Conservation (phyloP, 2,113 vertebrate genomes). For the Nettapus auritus region DNA sequence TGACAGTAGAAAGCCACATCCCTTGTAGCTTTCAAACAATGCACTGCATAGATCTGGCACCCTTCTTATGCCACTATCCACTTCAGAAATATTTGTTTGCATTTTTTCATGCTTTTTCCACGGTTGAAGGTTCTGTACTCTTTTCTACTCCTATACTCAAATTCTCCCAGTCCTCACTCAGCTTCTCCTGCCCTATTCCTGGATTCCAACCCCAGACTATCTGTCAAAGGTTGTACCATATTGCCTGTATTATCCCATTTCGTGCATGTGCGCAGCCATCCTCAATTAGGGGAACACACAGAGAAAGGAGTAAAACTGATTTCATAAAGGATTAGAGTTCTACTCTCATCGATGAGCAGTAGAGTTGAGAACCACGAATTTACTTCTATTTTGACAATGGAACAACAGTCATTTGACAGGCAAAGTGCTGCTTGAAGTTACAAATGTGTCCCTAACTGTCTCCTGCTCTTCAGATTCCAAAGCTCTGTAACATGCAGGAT, state of each 20-base stretch:
- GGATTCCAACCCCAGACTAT: background rate
- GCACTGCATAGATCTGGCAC: background rate
- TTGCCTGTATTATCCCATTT: background rate
- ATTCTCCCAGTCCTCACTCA: background rate
- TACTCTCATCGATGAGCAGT: background rate
- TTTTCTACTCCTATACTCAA: background rate
- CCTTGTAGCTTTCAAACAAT: background rate
- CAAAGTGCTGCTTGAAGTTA: background rate
- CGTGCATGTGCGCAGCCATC: background rate
- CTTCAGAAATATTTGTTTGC: background rate
- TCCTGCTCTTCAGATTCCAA: background rate
- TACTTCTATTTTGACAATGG: background rate
- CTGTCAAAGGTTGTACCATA: background rate
- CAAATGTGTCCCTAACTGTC: background rate
- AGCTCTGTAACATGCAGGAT: fast-evolving
- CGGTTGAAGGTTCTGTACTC: background rate
- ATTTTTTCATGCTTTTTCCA: background rate
- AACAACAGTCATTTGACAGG: background rate
- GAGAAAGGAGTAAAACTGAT: background rate
- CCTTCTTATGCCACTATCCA: background rate
- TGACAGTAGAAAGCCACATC: background rate
- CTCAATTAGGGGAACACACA: background rate
- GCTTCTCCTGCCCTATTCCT: background rate
- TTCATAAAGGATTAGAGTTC: background rate
- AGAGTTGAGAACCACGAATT: background rate